Base-by-base conservation (phyloP, 2,888 invertebrate genomes). In the Catonia carolina region DNA sequence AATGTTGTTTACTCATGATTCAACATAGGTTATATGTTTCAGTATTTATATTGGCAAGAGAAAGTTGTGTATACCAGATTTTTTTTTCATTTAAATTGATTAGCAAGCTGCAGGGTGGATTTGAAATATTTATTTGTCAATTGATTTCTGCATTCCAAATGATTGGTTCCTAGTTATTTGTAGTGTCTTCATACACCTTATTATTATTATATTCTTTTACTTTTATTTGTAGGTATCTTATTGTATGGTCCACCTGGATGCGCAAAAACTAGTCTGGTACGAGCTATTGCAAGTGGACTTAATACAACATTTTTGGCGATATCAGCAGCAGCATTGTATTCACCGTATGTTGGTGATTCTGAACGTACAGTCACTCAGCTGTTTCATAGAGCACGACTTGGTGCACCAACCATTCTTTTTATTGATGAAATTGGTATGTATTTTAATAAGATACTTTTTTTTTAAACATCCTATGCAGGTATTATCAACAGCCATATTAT, bases 201-300 rank as follows among this genome's bases (percentile, higher is more conserved):
- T 14, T 42, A n/a, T 14, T 50, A 41, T 27, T 18, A 10, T 35
- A 2, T 2, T 23, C 17, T 12, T 15, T 35, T 3, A 2, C 14
- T 18, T 20, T n/a, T 55, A 20, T 31, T 18, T 53, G 3, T 58
- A 74, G 80, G 82, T 22, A 72, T 83, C 31, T 68, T 83, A 41
- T 69, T 83, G 7, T 81, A 80, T 68, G 83, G 83, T 0, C 82
- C 83, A 4, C 82, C 83, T 1, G 83, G 83, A 1, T 82, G 82
- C 70, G 81, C 80, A n/a, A 82, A 83, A 70, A 83, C 82, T 0
- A 78, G 77, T 4, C 69, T 83, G 49, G 80, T 79, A 2, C 74
- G 78, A 63, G 80, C 81, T 14, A 69, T 81, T 31, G 81, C 82
- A 10, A 73, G 73, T 27, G 74, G 77, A 33, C 72, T 75, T 5